Evolutionary conservation across 2,888 invertebrate species (phyloP), one percentile per base, ranked within the genome.

Genomic region (Chelonus formosanus): DNA sequence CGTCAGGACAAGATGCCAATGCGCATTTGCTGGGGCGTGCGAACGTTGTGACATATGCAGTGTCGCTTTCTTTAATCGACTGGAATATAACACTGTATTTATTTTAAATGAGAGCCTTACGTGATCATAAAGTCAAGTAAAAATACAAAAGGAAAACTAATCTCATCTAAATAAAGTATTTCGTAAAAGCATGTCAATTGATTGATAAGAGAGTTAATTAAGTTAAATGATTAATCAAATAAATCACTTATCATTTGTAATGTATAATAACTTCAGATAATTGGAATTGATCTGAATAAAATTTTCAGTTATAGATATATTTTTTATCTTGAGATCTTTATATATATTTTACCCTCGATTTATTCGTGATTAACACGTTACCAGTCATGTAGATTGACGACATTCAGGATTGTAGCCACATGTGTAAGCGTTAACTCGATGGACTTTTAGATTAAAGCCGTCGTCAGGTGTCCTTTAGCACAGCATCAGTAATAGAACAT

Each of bases 41-140:
- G 83, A 84, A 83, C 83, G 83, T 78, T 83, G 82, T 83, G 83
- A 84, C 83, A 83, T 81, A 82, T 83, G 82, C 82, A 75, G 76
- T 78, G 83, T 83, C 83, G 81, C 82, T 83, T 83, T 82, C 81
- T 81, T 83, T 78, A 83, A 82, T 81, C 77, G 78, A 73, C 66
- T 52, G 40, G 55, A 43, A 55, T 55, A 47, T 20, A 50, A 35
- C 50, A 48, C 62, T 20, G 52, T 45, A 50, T 58, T 57, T 67
- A 52, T 52, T 53, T 57, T 20, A 52, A 61, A 35, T 62, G 52
- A 57, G 56, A 10, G 52, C 54, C 47, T 45, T 63, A 55, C 55
- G 47, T 63, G 62, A 63, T 63, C 36, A 20, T 40, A 55, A 36
- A 44, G 10, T 45, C n/a, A 45, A 55, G 36, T n/a, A 48, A n/a